These are phyloP conservation scores for Tenrec ecaudatus DNA, from an alignment of 2,113 vertebrate species.

Conservation along the genomic window DNA sequence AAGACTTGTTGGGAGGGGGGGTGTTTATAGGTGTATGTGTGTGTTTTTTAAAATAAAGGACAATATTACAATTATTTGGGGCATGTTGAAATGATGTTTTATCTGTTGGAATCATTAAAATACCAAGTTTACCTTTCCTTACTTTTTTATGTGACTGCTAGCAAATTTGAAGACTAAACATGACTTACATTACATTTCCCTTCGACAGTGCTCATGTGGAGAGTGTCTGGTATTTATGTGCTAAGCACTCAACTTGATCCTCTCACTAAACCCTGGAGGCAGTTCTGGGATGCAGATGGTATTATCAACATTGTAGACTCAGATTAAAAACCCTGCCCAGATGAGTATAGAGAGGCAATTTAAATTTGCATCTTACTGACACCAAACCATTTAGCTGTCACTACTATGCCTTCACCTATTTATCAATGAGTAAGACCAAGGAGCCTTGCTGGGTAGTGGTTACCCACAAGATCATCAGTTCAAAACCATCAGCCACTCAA, in stretches of 20 bases:
- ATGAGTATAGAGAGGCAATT: background rate
- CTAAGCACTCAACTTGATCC: rapidly evolving
- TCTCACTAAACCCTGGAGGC: background rate
- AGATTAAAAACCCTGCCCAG: background rate
- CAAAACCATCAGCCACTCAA: too few relatives aligned
- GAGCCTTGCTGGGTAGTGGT: too few relatives aligned
- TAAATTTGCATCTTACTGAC: background rate
- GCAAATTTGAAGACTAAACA: background rate
- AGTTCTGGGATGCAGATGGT: background rate
- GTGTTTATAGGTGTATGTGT: background rate
- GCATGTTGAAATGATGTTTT: background rate
- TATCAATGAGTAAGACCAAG: constrained; percentile 3
- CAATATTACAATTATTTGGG: background rate
- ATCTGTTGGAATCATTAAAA: background rate
- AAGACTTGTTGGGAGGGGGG: background rate
- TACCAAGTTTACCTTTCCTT: background rate
- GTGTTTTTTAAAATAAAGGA: too few relatives aligned
- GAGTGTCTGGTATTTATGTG: background rate
- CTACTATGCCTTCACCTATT: background rate
- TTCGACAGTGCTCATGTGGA: background rate
- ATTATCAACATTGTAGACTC: background rate
- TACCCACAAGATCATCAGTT: too few relatives aligned
- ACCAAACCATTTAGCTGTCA: too few relatives aligned
- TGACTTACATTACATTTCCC: background rate
- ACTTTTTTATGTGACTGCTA: background rate